These are phyloP conservation scores for Leucozona laternaria DNA, from an alignment of 2,888 invertebrate species.

Conservation along the genomic window DNA sequence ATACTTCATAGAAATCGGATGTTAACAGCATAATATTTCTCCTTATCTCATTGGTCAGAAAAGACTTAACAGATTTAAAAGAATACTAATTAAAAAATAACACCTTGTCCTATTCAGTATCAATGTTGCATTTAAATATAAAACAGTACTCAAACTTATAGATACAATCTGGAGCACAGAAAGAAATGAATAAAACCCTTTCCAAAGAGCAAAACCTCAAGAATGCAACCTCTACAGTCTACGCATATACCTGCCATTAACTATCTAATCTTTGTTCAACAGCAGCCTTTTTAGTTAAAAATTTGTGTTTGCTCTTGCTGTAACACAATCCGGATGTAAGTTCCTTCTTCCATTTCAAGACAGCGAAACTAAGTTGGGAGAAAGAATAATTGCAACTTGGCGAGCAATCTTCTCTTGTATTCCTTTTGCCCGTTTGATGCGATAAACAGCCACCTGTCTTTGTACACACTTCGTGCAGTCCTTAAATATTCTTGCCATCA, in stretches of 20 bases:
- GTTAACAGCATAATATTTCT: too few species aligned
- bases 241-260: slow-evolving; percentile 30
- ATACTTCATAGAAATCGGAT: too few species aligned
- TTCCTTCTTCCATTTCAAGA: slow-evolving; percentile 34
- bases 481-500: slow-evolving; percentile 55
- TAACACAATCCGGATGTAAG: slow-evolving; percentile 52
- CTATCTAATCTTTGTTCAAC: slow-evolving; percentile 36
- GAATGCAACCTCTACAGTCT: neutral
- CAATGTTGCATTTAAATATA: neutral
- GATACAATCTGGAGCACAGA: neutral
- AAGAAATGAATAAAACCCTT: neutral
- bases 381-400: slow-evolving; percentile 64
- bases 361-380: slow-evolving; percentile 33
- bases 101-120: neutral
- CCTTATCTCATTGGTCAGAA: too few species aligned
- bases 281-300: neutral
- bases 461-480: slow-evolving; percentile 46
- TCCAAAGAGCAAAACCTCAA: neutral
- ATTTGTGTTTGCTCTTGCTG: slow-evolving; percentile 2
- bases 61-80: neutral
- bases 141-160: neutral
- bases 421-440: slow-evolving; percentile 49
- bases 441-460: slow-evolving; percentile 72
- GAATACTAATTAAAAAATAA: neutral
- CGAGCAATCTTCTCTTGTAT: slow-evolving; percentile 10